Evolutionary conservation across 2,797 vertebrate genomes (phyloP).

Genomic region (Sebastes nivosus): DNA sequence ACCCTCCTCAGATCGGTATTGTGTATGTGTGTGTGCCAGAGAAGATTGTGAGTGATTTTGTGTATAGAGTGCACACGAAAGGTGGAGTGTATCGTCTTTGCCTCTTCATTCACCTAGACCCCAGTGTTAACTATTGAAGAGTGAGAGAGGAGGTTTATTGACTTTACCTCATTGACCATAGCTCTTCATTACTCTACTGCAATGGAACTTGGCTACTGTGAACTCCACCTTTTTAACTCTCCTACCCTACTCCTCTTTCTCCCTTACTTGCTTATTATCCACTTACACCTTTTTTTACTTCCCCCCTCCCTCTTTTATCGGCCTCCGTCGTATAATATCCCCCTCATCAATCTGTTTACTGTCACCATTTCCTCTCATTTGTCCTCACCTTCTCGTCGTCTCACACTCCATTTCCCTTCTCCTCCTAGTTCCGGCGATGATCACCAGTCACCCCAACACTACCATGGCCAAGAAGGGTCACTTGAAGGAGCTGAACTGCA

Average conservation of each 20-base stretch:
- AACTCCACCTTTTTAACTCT: slow-evolving; percentile 58
- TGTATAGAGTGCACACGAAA: slow-evolving; percentile 57
- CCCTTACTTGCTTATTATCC: slow-evolving; percentile 47
- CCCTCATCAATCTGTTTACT: slow-evolving; percentile 51
- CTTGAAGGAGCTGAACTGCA: slow-evolving; percentile 97
- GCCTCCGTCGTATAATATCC: slow-evolving; percentile 14
- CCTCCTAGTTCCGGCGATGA: slow-evolving; percentile 92
- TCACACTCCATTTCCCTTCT: slow-evolving; percentile 39
- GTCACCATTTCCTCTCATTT: slow-evolving; percentile 27
- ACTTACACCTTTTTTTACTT: slow-evolving; percentile 21
- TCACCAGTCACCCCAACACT: slow-evolving; percentile 98
- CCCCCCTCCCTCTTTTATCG: neutral
- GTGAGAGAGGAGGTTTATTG: slow-evolving; percentile 78
- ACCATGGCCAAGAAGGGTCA: slow-evolving; percentile 98
- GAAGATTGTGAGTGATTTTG: slow-evolving; percentile 61
- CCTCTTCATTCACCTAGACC: slow-evolving; percentile 72
- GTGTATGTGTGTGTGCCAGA: slow-evolving; percentile 11
- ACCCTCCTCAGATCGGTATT: slow-evolving; percentile 78
- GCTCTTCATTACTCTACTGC: slow-evolving; percentile 78
- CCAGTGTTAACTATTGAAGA: slow-evolving; percentile 78
- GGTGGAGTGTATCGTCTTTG: slow-evolving; percentile 70
- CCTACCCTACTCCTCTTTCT: slow-evolving; percentile 21
- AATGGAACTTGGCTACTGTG: slow-evolving; percentile 64
- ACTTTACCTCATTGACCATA: slow-evolving; percentile 79
- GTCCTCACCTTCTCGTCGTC: slow-evolving; percentile 26